Base-by-base conservation (phyloP, 2,797 vertebrate species). In the Lepidocolaptes lacrymiger region DNA sequence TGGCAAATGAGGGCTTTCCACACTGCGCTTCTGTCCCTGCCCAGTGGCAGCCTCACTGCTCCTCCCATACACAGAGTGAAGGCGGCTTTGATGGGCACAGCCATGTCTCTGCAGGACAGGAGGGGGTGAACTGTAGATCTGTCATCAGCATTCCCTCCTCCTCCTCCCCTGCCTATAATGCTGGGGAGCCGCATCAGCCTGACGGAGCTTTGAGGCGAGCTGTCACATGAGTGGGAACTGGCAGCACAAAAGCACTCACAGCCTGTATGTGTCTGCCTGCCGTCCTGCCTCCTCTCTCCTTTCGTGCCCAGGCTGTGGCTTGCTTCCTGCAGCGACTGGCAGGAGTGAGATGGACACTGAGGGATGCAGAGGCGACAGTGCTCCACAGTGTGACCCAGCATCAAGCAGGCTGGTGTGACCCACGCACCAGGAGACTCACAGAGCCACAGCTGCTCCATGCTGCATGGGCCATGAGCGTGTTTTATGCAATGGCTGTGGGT, bases 301-400 rank as follows among this genome's bases (percentile, higher is more conserved):
- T 54, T 41, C 74, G 0, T 1, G 15, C 37, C 13, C 69, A 4
- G 61, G 28, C 58, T 64, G 54, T 9, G 66, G 10, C 34, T 61
- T 10, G 48, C 20, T 67, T 64, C 48, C 89, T 17, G 69, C 66
- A 64, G 77, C 2, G 2, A 20, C 7, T 13, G 73, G 9, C 58
- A 67, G 77, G 13, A 77, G 37, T 12, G 17, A 34, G 34, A 51
- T 0, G 14, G 52, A 23, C 51, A 36, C 18, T 14, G 26, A n/a
- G 39, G 10, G 34, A 30, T 27, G 34, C 41, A 12, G 21, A 46
- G n/a, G 36, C 46, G 27, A 27, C 55, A 23, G 2, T 9, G 37
- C 36, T 51, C n/a, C 2, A 0, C 52, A 14, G 62, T 1, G 1
- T 8, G 52, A 56, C 37, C 49, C 36, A 54, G 46, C 44, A 73